Evolutionary conservation across 2,888 invertebrate species (phyloP), one percentile per base, ranked within the genome.

Genomic region (Diabrotica balteata): DNA sequence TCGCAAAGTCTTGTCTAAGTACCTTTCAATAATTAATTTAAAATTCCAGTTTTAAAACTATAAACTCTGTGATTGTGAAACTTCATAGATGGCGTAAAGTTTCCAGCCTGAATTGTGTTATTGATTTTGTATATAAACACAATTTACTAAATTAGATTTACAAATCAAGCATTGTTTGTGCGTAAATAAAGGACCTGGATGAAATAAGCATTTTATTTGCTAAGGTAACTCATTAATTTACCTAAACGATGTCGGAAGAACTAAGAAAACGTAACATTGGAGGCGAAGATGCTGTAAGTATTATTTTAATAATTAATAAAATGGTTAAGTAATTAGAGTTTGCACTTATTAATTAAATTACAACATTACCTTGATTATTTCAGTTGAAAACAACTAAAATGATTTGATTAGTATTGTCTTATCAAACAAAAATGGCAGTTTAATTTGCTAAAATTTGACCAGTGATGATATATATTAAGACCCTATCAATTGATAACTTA

Each of bases 111-210:
- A 63, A 60, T 67, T 71, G 68, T 70, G 65, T 70, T 72, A 72
- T 72, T 72, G 72, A 72, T 72, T 70, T 68, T 63, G 44, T 63
- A 60, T 63, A 63, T 67, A 68, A 67, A 68, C 71, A 67, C 63
- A 68, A 66, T 59, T 59, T 58, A 54, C 51, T 61, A 70, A 72
- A 70, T 70, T 67, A 63, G 66, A 68, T 70, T 68, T 58, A 65
- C 55, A 63, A 64, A 63, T 68, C 52, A 49, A 65, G 44, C 47
- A 68, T 54, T 63, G 49, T 58, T 9, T 47, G 54, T 66, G 22
- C 43, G 59, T 10, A 9, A 52, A 32, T 59, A 58, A 45, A n/a
- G 10, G 1, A 44, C 10, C n/a, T 11, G n/a, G 42, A 57, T 45
- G 17, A 45, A 57, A 8, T 45, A 57, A 45, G 17, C 17, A 44